These are phyloP conservation scores for Dryas iulia DNA, from an alignment of 1,140 invertebrate species.

Conservation along the genomic window DNA sequence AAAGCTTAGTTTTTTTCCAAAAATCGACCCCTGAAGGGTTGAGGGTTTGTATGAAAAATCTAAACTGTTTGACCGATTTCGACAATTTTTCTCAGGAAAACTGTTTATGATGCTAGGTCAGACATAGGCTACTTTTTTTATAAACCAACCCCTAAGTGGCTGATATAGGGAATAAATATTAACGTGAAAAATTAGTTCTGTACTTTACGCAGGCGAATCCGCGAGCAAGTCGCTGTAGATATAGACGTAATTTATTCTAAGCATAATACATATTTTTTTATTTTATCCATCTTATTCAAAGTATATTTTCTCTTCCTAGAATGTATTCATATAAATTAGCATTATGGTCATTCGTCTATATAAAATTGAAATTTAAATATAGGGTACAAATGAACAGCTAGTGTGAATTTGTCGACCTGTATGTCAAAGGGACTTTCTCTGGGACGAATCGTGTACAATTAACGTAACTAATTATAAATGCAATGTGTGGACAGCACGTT, in stretches of 20 bases:
- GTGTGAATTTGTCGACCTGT: conserved; percentile 40
- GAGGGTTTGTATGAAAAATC: too few species aligned
- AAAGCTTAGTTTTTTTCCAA: too few species aligned
- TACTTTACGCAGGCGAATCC: too few species aligned
- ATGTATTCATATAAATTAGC: conserved; percentile 20
- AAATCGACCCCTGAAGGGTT: too few species aligned
- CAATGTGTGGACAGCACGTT: conserved; percentile 41
- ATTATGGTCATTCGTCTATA: conserved; percentile 10
- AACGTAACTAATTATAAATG: conserved; percentile 60
- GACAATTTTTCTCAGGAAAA: too few species aligned
- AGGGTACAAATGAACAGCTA: conserved; percentile 23
- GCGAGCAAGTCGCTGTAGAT: too few species aligned
- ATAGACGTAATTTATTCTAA: not conserved
- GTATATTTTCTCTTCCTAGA: conserved; percentile 17
- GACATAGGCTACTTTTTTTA: too few species aligned
- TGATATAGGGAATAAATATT: too few species aligned
- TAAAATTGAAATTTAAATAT: conserved; percentile 26
- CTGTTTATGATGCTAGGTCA: too few species aligned
- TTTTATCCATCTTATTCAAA: conserved; percentile 15
- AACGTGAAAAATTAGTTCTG: too few species aligned
- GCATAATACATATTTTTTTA: not conserved
- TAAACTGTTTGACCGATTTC: too few species aligned
- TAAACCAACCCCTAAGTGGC: too few species aligned
- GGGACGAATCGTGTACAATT: conserved; percentile 57
- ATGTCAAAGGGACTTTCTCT: conserved; percentile 59